Base-by-base conservation (phyloP, 2,113 vertebrate species). In the Hipposideros armiger region DNA sequence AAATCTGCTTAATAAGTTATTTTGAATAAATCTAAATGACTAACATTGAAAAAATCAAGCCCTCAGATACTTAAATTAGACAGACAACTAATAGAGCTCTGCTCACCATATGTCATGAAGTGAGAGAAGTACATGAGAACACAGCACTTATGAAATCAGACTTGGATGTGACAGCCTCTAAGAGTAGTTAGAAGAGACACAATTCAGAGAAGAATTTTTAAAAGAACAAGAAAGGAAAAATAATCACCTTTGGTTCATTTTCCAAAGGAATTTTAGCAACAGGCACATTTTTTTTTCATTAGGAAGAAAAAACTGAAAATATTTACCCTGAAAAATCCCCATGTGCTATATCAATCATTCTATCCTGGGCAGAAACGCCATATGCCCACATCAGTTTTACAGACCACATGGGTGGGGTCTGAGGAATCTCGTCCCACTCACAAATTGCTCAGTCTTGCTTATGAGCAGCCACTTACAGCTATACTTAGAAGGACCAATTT, bases 291-390 rank as follows among this genome's bases (percentile, higher is more conserved):
- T 62, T 88, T 87, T 93, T 96, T 24, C 56, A 93, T 30, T 28
- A 56, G 42, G 24, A 50, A 74, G 90, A 90, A 91, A 58, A 24
- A 72, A 52, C 40, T 28, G 26, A 94, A 97, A 96, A 78, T 93
- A 95, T 92, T 94, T 95, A 83, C 50, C 56, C 73, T 93, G 78
- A 94, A 94, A 74, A 87, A 60, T 87, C 40, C 69, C n/a, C 24
- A 30, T 60, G n/a, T 77, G 16, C 17, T 72, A 0, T 69, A 84
- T 62, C 82, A 96, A 84, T 62, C 82, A 96, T 95, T 47, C 90
- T 91, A 58, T 94, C 73, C 36, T 54, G 32, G 67, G 67, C 30
- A 93, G 60, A 95, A 96, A 85, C 72, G 62, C 82, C 92, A 17
- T 22, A 77, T 30, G 30, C 88, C 82, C 52, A 94, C 62, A 1